Percentiles rank a stretch among this genome's conserved stretches.
These are phyloP conservation scores for Pseudochromis fuscus DNA, from an alignment of 2,797 vertebrate genomes.

Conservation along the genomic window DNA sequence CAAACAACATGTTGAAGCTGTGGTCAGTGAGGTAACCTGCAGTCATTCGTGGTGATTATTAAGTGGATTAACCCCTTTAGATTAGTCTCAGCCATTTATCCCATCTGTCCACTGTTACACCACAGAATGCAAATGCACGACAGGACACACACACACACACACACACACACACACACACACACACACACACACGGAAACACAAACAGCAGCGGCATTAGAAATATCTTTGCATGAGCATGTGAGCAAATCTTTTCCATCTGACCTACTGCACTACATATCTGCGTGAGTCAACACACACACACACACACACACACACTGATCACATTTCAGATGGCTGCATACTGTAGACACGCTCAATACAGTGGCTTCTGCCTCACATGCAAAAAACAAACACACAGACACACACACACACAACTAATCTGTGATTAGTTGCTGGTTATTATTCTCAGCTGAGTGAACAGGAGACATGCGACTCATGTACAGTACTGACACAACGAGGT, in stretches of 20 bases:
- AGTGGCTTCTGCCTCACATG: conserved; percentile 12
- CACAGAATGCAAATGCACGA: conserved; percentile 31
- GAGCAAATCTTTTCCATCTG: conserved; percentile 47
- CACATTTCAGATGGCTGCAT: conserved; percentile 13
- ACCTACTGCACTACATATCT: conserved; percentile 23
- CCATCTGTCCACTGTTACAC: conserved; percentile 76
- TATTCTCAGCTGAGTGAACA: conserved; percentile 58
- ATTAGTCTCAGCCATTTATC: conserved; percentile 75
- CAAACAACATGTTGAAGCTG: conserved; percentile 59
- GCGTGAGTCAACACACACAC: conserved; percentile 2
- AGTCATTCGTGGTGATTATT: conserved; percentile 60
- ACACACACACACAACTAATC: conserved; percentile 44
- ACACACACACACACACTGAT: background rate
- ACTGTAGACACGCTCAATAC: conserved; percentile 11
- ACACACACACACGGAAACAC: conserved; percentile 13
- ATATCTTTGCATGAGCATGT: conserved; percentile 39
- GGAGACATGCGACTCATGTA: conserved; percentile 46
- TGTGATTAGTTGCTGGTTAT: conserved; percentile 60
- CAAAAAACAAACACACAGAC: conserved; percentile 18
- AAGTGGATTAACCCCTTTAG: conserved; percentile 80
- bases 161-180: conserved; percentile 24
- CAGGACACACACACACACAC: conserved; percentile 19
- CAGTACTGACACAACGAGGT: conserved; percentile 32
- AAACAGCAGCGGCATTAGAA: conserved; percentile 11
- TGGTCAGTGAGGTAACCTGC: conserved; percentile 68